These are phyloP conservation scores for Cybosia mesomella DNA, from an alignment of 2,888 invertebrate genomes.

Conservation along the genomic window DNA sequence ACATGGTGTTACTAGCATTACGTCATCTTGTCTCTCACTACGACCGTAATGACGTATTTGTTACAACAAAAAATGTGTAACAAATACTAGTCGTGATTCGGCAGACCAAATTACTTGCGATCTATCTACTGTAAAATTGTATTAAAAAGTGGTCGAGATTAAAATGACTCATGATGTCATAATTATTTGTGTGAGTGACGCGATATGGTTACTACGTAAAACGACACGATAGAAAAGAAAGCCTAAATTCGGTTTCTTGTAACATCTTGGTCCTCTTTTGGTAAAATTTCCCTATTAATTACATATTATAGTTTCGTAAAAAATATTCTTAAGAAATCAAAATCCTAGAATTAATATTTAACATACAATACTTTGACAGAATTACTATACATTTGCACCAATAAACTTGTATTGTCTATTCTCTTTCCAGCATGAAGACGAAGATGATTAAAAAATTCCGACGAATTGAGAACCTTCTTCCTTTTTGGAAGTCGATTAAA, in stretches of 20 bases:
- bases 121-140: constrained; percentile 38
- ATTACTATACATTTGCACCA: too few species aligned
- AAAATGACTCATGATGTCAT: constrained; percentile 46
- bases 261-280: not conserved
- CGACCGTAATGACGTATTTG: constrained; percentile 32
- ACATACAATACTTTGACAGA: too few species aligned
- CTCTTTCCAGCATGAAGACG: too few species aligned
- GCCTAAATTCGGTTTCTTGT: not conserved
- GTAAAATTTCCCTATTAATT: not conserved
- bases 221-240: not conserved
- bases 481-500: too few species aligned
- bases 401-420: not conserved
- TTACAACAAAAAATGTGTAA: constrained; percentile 38
- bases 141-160: constrained; percentile 35
- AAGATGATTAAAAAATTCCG: too few species aligned
- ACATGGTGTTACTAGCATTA: constrained; percentile 14
- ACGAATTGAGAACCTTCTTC: too few species aligned
- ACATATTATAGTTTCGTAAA: too few species aligned
- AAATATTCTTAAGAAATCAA: too few species aligned
- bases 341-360: too few species aligned
- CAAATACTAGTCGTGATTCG: constrained; percentile 39
- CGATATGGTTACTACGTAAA: constrained; percentile 17
- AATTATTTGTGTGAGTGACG: constrained; percentile 36
- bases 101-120: constrained; percentile 17
- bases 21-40: constrained; percentile 28